Conservation (phyloP, 2,888 invertebrate genomes). For the Hartigia nigra region DNA sequence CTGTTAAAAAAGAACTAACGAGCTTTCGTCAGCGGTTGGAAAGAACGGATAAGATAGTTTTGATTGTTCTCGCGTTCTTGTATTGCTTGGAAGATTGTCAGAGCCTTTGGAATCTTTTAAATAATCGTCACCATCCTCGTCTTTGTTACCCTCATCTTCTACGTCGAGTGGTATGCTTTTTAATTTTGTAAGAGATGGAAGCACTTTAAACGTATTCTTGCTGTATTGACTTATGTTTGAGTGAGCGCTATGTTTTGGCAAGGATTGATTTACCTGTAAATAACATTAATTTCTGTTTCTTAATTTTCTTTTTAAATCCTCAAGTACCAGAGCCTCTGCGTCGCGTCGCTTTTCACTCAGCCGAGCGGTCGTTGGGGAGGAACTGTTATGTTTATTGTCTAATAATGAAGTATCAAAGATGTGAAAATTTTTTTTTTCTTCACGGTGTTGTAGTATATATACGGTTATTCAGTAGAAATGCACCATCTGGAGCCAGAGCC, state of each 20-base stretch:
- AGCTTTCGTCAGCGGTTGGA: conserved; percentile 3
- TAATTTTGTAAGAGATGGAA: background rate
- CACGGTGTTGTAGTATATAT: no score
- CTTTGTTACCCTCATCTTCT: background rate
- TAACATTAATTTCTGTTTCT: background rate
- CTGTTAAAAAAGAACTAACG: background rate
- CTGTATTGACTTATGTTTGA: conserved; percentile 17
- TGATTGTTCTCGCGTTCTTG: background rate
- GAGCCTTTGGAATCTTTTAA: background rate
- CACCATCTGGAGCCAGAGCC: no score
- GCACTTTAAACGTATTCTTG: background rate
- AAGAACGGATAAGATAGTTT: conserved; percentile 20
- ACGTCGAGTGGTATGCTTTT: background rate
- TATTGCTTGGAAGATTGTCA: background rate
- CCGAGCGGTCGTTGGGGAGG: no score
- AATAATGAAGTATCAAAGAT: no score
- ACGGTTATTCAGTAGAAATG: no score
- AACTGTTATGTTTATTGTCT: no score
- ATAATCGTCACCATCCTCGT: background rate
- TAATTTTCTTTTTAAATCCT: background rate
- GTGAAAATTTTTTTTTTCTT: no score
- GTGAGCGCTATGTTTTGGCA: conserved; percentile 18
- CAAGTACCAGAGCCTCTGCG: no score
- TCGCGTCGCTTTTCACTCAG: no score
- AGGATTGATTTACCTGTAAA: conserved; percentile 11